Evolutionary conservation across 2,888 invertebrate species (phyloP).

Genomic region (Plebejus melissa): DNA sequence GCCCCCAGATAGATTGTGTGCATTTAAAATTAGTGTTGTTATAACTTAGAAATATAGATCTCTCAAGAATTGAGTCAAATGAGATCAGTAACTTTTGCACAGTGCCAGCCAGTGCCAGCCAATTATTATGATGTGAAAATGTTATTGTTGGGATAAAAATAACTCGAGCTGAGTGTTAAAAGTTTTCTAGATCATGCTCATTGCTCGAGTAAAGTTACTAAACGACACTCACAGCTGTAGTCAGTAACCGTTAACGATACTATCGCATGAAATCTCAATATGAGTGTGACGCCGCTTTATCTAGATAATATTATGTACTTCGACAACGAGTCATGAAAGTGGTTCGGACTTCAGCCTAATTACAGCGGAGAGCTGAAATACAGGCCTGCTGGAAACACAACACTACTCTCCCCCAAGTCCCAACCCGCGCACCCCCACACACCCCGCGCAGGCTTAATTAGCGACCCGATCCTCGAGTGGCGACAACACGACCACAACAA

Average conservation of each 20-base stretch:
- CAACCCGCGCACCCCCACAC: neutral
- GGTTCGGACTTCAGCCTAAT: neutral
- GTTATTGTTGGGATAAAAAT: too few relatives aligned
- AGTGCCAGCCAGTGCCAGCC: too few relatives aligned
- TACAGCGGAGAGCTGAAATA: slow-evolving; percentile 10
- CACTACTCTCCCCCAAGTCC: neutral
- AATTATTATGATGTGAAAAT: too few relatives aligned
- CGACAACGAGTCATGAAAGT: neutral
- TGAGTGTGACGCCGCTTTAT: neutral
- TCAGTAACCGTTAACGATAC: neutral
- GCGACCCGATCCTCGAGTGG: neutral
- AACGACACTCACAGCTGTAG: too few relatives aligned
- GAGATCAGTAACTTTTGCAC: too few relatives aligned
- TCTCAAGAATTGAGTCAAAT: too few relatives aligned
- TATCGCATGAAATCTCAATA: neutral
- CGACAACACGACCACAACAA: neutral
- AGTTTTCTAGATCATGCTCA: too few relatives aligned
- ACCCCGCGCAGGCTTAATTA: neutral
- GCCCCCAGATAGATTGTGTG: too few relatives aligned
- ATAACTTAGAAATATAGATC: too few relatives aligned
- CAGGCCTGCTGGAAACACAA: slow-evolving; percentile 11
- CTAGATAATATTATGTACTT: neutral
- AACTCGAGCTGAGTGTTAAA: too few relatives aligned
- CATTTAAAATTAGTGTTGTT: too few relatives aligned
- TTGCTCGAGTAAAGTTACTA: too few relatives aligned